Evolutionary conservation across 2,797 vertebrate genomes (phyloP).

Genomic region (Notolepis coatsorum): DNA sequence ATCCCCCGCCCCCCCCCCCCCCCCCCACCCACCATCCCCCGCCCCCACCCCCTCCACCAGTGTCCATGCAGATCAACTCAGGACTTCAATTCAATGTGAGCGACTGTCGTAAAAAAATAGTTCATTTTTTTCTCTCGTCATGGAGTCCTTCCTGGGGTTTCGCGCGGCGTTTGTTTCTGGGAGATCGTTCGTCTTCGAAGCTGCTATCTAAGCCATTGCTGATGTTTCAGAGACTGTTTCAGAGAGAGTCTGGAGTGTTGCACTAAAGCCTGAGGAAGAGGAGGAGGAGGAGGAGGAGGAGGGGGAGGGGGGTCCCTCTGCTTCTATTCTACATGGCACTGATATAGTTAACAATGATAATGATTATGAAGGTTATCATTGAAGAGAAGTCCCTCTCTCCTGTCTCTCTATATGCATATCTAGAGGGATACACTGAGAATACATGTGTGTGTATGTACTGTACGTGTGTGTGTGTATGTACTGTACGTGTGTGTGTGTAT

Average conservation of each 20-base stretch:
- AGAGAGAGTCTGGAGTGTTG: background rate
- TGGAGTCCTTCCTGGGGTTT: background rate
- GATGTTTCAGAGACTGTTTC: constrained; percentile 8
- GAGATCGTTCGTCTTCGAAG: background rate
- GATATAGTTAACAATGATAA: constrained; percentile 30
- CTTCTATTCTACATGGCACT: constrained; percentile 9
- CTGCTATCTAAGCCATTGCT: constrained; percentile 6
- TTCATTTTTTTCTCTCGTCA: background rate
- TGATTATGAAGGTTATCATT: constrained; percentile 21
- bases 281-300: background rate
- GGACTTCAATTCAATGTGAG: too few species aligned
- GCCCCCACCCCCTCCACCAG: background rate
- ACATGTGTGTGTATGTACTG: background rate
- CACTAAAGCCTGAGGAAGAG: constrained; percentile 17
- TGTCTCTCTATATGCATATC: background rate
- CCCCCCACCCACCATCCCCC: background rate
- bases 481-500: background rate
- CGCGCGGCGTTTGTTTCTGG: background rate
- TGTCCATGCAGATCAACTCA: too few species aligned
- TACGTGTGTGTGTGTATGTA: background rate
- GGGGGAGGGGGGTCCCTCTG: background rate
- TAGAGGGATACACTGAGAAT: background rate
- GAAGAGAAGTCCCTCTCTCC: background rate
- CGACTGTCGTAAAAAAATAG: constrained; percentile 6
- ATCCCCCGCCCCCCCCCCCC: background rate